Conservation (phyloP, 2,797 vertebrate species). For the Chelidonichthys spinosus region DNA sequence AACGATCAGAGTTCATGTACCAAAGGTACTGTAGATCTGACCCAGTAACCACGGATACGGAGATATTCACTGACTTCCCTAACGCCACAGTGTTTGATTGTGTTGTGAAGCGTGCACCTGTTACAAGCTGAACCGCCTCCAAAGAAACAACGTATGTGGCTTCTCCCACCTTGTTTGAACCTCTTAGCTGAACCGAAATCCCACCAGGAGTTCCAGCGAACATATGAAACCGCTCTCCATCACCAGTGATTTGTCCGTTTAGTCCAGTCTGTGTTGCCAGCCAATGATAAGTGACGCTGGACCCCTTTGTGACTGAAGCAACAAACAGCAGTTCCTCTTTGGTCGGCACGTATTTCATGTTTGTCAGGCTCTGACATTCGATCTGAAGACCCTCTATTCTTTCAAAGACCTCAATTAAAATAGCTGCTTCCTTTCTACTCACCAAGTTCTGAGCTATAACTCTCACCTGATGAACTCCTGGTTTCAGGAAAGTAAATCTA, state of each 20-base stretch:
- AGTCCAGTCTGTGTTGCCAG: slow-evolving; percentile 43
- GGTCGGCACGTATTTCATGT: slow-evolving; percentile 74
- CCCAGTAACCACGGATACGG: slow-evolving; percentile 71
- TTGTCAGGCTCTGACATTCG: slow-evolving; percentile 57
- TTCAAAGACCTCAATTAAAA: slow-evolving; percentile 79
- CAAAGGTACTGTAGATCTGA: slow-evolving; percentile 82
- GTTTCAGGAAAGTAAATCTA: slow-evolving; percentile 71
- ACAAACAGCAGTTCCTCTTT: slow-evolving; percentile 66
- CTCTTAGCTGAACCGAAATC: slow-evolving; percentile 73
- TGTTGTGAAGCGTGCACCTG: slow-evolving; percentile 57
- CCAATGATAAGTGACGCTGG: slow-evolving; percentile 83
- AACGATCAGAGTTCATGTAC: slow-evolving; percentile 59
- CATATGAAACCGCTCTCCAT: slow-evolving; percentile 66
- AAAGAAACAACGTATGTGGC: slow-evolving; percentile 56
- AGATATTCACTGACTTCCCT: slow-evolving; percentile 74
- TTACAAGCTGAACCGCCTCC: slow-evolving; percentile 73
- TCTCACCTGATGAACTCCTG: slow-evolving; percentile 77
- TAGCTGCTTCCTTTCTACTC: slow-evolving; percentile 66
- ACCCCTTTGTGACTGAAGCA: slow-evolving; percentile 76
- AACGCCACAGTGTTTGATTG: slow-evolving; percentile 50
- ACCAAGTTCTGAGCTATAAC: slow-evolving; percentile 75
- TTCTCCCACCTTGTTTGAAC: slow-evolving; percentile 79
- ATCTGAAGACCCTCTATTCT: slow-evolving; percentile 78
- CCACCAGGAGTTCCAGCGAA: slow-evolving; percentile 67
- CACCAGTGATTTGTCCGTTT: slow-evolving; percentile 24